Conservation (phyloP, 2,113 vertebrate genomes). For the Siphamia tubifer region DNA sequence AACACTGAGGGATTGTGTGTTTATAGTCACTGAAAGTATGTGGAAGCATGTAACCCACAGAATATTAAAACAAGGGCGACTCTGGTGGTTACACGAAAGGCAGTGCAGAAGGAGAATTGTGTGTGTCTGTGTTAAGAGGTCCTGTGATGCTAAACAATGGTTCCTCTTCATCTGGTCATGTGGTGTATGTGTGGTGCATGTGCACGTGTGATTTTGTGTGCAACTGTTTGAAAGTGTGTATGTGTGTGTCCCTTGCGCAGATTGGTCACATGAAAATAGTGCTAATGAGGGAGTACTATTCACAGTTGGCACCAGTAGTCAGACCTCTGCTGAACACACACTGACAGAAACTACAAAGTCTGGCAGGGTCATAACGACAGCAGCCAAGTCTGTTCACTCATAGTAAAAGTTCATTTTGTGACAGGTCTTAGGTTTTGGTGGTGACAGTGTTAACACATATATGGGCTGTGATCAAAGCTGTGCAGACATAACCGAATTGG, state of each 20-base stretch:
- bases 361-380: neutral
- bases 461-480: too few species aligned
- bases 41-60: constrained; percentile 60
- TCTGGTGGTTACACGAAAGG: constrained; percentile 58
- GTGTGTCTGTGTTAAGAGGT: constrained; percentile 67
- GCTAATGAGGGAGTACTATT: constrained; percentile 69
- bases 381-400: constrained; percentile 1
- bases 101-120: constrained; percentile 59
- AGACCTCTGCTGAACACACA: constrained; percentile 27
- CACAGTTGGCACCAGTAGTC: constrained; percentile 50
- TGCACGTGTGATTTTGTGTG: constrained; percentile 57
- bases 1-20: constrained; percentile 57
- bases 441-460: too few species aligned
- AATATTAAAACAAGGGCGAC: constrained; percentile 69
- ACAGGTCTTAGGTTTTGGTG: constrained; percentile 14
- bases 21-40: constrained; percentile 52
- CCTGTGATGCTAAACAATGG: constrained; percentile 77
- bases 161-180: constrained; percentile 79
- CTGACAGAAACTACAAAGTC: constrained; percentile 27
- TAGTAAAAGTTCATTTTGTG: neutral
- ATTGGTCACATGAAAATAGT: constrained; percentile 75
- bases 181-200: constrained; percentile 45
- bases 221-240: constrained; percentile 40
- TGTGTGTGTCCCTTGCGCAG: constrained; percentile 35
- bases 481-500: too few species aligned